Conservation (phyloP, 2,797 vertebrate genomes). For the Percopsis omiscomaycus region DNA sequence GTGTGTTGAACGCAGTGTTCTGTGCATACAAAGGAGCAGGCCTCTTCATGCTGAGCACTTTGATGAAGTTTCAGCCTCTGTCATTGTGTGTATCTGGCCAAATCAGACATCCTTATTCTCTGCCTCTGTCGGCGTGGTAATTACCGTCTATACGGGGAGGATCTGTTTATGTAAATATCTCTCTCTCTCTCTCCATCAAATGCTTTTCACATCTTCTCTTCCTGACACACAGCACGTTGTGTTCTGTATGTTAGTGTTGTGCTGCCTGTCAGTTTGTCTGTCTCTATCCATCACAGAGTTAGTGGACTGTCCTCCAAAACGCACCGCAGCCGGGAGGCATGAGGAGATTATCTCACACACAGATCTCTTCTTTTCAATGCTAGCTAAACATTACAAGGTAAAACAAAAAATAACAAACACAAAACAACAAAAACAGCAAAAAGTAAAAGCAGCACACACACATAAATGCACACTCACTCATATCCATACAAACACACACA, state of each 20-base stretch:
- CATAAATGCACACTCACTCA: conserved; percentile 2
- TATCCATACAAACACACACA: conserved; percentile 22
- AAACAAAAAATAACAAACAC: not conserved
- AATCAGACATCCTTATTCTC: conserved; percentile 53
- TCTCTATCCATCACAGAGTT: conserved; percentile 17
- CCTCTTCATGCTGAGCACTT: conserved; percentile 40
- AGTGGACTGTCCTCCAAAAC: conserved; percentile 1
- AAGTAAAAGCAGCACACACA: not conserved
- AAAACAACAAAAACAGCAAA: not conserved
- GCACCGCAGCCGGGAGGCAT: too few species aligned
- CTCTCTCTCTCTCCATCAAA: conserved; percentile 12
- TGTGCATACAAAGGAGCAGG: conserved; percentile 51
- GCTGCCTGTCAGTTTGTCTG: not conserved
- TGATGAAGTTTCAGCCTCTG: conserved; percentile 65
- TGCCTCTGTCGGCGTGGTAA: conserved; percentile 59
- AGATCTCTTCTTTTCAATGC: too few species aligned
- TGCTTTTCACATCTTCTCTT: not conserved
- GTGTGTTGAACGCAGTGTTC: conserved; percentile 28
- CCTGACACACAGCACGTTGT: not conserved
- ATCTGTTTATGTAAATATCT: conserved; percentile 73
- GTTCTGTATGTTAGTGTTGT: conserved; percentile 17
- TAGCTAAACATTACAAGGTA: not conserved
- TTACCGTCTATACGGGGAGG: conserved; percentile 63
- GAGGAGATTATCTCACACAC: too few species aligned
- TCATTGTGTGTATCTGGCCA: conserved; percentile 55